A percentile compares a stretch with the other conserved stretches of the same genome.
These are phyloP conservation scores for Mnemiopsis leidyi DNA, from an alignment of 37 sponge, comb jelly and placozoan species.

Conservation along the genomic window DNA sequence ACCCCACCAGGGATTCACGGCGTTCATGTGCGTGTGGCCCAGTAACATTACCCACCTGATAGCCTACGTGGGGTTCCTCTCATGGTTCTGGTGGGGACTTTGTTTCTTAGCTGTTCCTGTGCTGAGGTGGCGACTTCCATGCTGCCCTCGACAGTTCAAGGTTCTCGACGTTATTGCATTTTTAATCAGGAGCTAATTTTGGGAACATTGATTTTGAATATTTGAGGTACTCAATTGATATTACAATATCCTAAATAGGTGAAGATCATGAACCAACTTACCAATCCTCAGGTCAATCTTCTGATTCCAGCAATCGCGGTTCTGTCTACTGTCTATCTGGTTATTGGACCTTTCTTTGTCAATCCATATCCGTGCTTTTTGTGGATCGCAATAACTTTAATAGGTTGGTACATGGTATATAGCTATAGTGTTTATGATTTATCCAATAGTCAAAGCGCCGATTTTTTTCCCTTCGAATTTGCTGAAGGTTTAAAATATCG, in stretches of 20 bases:
- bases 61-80: conserved; percentile 38
- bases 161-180: too few relatives aligned
- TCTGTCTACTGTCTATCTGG: conserved; percentile 12
- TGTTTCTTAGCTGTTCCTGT: conserved; percentile 44
- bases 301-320: not conserved
- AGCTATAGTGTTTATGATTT: not conserved
- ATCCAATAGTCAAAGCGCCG: too few relatives aligned
- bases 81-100: conserved; percentile 57
- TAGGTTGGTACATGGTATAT: not conserved
- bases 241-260: too few relatives aligned
- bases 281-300: not conserved
- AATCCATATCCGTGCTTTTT: not conserved
- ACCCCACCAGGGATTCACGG: not conserved
- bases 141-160: conserved; percentile 41
- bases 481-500: too few relatives aligned
- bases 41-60: conserved; percentile 6
- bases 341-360: conserved; percentile 32
- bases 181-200: too few relatives aligned
- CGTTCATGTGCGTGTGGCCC: conserved; percentile 21
- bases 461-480: too few relatives aligned
- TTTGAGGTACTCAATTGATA: too few relatives aligned
- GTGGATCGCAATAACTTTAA: not conserved
- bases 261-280: too few relatives aligned
- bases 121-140: not conserved
- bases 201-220: too few relatives aligned